These are phyloP conservation scores for Orthosia cruda DNA, from an alignment of 2,888 invertebrate genomes.

Conservation along the genomic window DNA sequence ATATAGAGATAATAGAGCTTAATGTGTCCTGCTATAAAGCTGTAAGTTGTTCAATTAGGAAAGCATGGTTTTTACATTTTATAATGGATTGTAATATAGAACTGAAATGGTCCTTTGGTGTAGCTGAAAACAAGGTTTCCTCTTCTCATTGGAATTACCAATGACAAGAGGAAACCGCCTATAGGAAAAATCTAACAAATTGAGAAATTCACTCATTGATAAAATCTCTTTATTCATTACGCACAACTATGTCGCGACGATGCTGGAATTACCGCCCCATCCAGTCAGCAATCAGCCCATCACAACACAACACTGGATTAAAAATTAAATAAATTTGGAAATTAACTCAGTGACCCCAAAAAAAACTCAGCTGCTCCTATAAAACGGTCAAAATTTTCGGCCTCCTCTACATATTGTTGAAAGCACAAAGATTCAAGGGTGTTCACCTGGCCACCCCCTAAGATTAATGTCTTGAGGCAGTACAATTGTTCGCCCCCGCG, in stretches of 20 bases:
- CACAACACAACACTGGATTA: too few species aligned
- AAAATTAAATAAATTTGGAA: too few species aligned
- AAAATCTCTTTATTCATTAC: too few species aligned
- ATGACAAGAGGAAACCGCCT: too few species aligned
- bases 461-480: constrained; percentile 88
- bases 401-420: constrained; percentile 57
- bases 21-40: constrained; percentile 7
- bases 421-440: constrained; percentile 77
- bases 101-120: not conserved
- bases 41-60: constrained; percentile 7
- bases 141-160: not conserved
- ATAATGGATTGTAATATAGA: not conserved
- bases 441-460: constrained; percentile 87
- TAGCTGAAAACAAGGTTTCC: constrained; percentile 1
- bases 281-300: too few species aligned
- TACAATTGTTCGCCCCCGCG: constrained; percentile 86
- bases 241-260: not conserved
- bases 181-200: not conserved
- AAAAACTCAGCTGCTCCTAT: constrained; percentile 40
- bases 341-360: constrained; percentile 15
- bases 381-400: constrained; percentile 59
- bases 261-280: not conserved
- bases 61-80: not conserved
- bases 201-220: too few species aligned
- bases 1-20: constrained; percentile 12